These are phyloP conservation scores for Cottus gobio DNA, from an alignment of 2,113 vertebrate genomes.

Conservation along the genomic window DNA sequence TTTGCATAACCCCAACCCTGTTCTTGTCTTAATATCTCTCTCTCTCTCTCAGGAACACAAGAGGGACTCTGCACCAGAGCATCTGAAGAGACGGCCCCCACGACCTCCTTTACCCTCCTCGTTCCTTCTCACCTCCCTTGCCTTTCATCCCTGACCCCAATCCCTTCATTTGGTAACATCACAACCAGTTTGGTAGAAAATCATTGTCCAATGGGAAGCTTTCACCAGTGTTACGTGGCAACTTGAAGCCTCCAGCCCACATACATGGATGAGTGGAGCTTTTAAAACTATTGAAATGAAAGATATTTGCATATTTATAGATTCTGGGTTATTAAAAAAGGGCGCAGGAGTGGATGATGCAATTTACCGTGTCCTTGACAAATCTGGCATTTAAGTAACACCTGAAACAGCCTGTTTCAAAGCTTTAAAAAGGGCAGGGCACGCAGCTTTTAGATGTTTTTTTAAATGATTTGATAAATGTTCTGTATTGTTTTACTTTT, in stretches of 20 bases:
- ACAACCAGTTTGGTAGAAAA: not conserved
- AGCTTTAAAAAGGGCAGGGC: not conserved
- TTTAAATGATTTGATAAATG: not conserved
- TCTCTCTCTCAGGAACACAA: no score
- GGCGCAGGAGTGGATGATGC: not conserved
- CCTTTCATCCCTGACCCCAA: no score
- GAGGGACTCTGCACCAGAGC: no score
- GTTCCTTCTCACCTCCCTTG: no score
- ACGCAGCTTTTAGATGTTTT: not conserved
- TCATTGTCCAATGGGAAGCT: not conserved
- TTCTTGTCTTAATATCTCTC: no score
- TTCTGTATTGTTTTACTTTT: not conserved
- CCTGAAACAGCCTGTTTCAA: not conserved
- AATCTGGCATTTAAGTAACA: not conserved
- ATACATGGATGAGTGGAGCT: not conserved
- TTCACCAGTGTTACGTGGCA: not conserved
- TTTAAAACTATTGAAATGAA: not conserved
- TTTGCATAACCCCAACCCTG: no score
- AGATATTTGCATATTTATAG: not conserved
- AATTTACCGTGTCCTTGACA: not conserved
- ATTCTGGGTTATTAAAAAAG: not conserved
- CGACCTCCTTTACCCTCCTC: no score
- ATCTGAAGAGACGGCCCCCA: no score
- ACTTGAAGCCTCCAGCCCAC: not conserved
- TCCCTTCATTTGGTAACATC: not conserved